These are phyloP conservation scores for Anomalospiza imberbis DNA, from an alignment of 2,797 vertebrate species.

Conservation along the genomic window DNA sequence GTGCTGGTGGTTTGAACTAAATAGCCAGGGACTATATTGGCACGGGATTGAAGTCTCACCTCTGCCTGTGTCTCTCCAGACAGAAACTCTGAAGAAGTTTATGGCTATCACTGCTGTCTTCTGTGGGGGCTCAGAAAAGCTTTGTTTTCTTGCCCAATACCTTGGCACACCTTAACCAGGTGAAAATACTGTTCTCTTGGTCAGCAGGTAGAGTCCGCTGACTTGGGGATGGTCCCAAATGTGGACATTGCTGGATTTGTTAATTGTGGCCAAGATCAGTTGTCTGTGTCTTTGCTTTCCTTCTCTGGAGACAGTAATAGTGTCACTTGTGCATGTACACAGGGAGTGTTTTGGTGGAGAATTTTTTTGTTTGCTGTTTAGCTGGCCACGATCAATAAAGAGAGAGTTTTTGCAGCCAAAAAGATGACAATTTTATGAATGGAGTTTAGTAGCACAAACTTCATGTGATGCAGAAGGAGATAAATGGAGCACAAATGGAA, in stretches of 20 bases:
- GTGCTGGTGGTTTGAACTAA: neutral
- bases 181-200: neutral
- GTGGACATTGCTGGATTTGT: neutral
- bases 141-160: neutral
- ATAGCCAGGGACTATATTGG: rapidly evolving
- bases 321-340: neutral
- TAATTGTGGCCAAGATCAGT: neutral
- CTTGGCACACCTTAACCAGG: neutral
- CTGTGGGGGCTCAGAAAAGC: neutral
- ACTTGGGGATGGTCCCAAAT: neutral
- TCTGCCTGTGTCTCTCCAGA: neutral
- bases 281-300: neutral
- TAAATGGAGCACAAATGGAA: conserved; percentile 54
- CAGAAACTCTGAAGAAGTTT: neutral
- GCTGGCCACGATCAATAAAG: neutral
- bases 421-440: conserved; percentile 33
- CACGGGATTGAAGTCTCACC: neutral
- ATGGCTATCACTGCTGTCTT: neutral
- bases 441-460: conserved; percentile 14
- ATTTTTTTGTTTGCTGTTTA: neutral
- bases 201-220: neutral
- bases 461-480: conserved; percentile 34
- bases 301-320: neutral
- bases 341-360: neutral
- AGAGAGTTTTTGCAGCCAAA: neutral